These are phyloP conservation scores for Zaprionus capensis DNA, from an alignment of 1,140 invertebrate genomes.

Conservation along the genomic window DNA sequence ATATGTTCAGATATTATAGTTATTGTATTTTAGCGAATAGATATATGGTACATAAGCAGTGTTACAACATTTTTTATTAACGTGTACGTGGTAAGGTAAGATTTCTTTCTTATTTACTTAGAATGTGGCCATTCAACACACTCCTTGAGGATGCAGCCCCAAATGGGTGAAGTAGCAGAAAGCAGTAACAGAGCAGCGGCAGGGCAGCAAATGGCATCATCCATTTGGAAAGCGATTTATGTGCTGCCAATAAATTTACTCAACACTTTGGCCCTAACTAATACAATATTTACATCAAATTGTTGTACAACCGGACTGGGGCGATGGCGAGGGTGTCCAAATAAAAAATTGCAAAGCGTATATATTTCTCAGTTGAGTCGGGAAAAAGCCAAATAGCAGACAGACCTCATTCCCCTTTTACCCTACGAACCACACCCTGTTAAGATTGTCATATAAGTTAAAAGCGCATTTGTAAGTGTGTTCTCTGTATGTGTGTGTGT, in stretches of 20 bases:
- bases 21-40: too few species aligned
- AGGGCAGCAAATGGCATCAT: slow-evolving; percentile 19
- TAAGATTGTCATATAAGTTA: slow-evolving; percentile 75
- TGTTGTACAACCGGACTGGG: slow-evolving; percentile 41
- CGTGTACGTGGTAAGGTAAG: too few species aligned
- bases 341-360: slow-evolving; percentile 72
- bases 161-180: slow-evolving; percentile 18
- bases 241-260: slow-evolving; percentile 79
- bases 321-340: background rate
- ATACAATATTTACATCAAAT: slow-evolving; percentile 82
- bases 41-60: too few species aligned
- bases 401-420: slow-evolving; percentile 1
- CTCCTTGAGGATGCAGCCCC: background rate
- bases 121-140: slow-evolving; percentile 22
- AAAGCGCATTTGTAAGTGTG: slow-evolving; percentile 77
- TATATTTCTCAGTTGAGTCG: slow-evolving; percentile 43
- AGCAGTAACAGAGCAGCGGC: background rate
- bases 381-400: slow-evolving; percentile 4
- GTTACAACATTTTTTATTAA: too few species aligned
- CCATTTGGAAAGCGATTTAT: slow-evolving; percentile 67
- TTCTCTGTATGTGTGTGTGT: slow-evolving; percentile 10
- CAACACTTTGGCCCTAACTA: slow-evolving; percentile 75
- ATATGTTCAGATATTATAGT: too few species aligned
- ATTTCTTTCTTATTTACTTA: slow-evolving; percentile 31
- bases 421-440: slow-evolving; percentile 15